Evolutionary conservation across 2,113 vertebrate species (phyloP), one percentile per base, ranked within the genome.

Genomic region (Ciconia stormi): DNA sequence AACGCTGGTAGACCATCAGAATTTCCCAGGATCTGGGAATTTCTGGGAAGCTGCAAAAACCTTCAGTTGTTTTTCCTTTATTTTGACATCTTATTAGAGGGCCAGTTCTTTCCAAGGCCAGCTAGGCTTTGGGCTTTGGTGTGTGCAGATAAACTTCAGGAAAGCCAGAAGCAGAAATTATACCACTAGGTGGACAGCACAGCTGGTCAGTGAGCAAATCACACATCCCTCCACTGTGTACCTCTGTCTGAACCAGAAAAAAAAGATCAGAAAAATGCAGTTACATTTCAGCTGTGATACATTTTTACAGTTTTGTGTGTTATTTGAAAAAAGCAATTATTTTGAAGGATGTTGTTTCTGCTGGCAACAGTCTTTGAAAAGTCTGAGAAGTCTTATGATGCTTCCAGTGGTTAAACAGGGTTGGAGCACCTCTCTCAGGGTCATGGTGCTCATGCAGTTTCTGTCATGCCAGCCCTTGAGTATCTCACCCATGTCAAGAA

Each of bases 21-120:
- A 78, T 85, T 95, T 89, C 61, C 19, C 40, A 69, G 69, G 46
- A 89, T 84, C 63, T 79, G 56, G 15, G 83, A 82, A 65, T 61
- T 92, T 90, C 81, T 96, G 91, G 52, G 93, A 93, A 95, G 49
- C 17, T 90, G 61, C 83, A 95, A 76, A 89, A 82, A 52, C 29
- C 34, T 69, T 84, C 80, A 52, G n/a, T 78, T 87, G n/a, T 55
- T 89, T 95, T 80, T 25, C 53, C 36, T 89, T 95, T 82, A 92
- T 92, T 87, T 78, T 89, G 40, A 50, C 40, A 46, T 87, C 30
- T 66, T 72, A 34, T 44, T 87, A 82, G 53, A 91, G 27, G 50
- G 47, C 13, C 9, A 62, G 3, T 92, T 89, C 30, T 82, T 61
- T 82, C n/a, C 50, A 58, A 87, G 70, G 34, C 40, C 55, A n/a